phyloP scores from a whole-genome alignment of 2,113 vertebrate genomes.

The Sisor rabdophorus region DNA sequence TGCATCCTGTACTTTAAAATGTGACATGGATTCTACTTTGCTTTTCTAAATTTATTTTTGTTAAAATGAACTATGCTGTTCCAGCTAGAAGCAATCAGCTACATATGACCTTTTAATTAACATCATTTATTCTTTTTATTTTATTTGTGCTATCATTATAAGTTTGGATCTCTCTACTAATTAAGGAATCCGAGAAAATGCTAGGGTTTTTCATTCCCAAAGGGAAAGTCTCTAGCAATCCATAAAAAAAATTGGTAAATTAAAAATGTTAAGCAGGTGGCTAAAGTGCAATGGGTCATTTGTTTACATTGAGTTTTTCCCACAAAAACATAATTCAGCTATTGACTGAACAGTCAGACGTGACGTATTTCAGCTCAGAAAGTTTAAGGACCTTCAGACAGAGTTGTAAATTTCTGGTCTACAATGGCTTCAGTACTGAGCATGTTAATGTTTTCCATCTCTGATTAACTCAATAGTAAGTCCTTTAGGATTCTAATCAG shows the following conservation, averaged over 20 bases:
- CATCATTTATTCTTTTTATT: constrained; percentile 13
- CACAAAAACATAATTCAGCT: constrained; percentile 61
- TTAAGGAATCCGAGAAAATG: constrained; percentile 51
- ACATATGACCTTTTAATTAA: constrained; percentile 14
- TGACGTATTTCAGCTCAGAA: constrained; percentile 56
- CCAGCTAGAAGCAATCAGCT: constrained; percentile 19
- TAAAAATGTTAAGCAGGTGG: constrained; percentile 62
- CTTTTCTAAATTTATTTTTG: constrained; percentile 14
- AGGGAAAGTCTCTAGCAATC: not conserved
- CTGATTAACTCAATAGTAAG: constrained; percentile 9
- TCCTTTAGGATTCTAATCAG: not conserved
- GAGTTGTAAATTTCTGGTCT: not conserved
- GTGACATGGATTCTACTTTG: constrained; percentile 18
- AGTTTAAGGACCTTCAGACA: constrained; percentile 36
- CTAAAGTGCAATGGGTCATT: constrained; percentile 48
- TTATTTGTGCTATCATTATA: constrained; percentile 43
- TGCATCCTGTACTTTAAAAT: not conserved
- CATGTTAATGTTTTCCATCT: not conserved
- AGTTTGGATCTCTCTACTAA: constrained; percentile 48
- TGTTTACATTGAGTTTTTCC: constrained; percentile 58
- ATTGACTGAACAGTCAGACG: constrained; percentile 61
- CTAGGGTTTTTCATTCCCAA: constrained; percentile 39
- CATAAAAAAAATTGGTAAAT: constrained; percentile 44
- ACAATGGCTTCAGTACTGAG: not conserved
- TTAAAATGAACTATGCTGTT: constrained; percentile 32